Evolutionary conservation across 2,797 vertebrate species (phyloP).

Genomic region (Eleutherodactylus coqui): DNA sequence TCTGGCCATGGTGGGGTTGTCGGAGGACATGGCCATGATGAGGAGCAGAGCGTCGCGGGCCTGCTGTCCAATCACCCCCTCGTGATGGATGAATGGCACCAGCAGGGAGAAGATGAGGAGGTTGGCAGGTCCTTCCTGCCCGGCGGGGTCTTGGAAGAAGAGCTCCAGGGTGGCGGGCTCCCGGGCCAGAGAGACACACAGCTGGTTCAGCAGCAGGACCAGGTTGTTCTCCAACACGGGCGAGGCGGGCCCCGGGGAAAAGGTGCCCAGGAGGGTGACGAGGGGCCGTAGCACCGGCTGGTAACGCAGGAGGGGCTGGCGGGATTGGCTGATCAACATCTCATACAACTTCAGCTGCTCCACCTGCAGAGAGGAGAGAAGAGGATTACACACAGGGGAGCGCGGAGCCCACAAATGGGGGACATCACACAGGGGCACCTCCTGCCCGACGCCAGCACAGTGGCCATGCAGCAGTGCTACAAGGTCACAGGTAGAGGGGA

Average conservation of each 20-base stretch:
- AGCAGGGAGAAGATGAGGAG: conserved; percentile 95
- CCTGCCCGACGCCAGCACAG: no score
- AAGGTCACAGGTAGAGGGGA: no score
- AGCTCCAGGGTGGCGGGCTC: conserved; percentile 90
- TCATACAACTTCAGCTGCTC: conserved; percentile 95
- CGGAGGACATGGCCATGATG: conserved; percentile 92
- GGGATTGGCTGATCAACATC: conserved; percentile 93
- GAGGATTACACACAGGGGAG: not conserved
- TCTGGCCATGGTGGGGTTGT: conserved; percentile 82
- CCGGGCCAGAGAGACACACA: conserved; percentile 89
- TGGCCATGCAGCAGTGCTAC: no score
- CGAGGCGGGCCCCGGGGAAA: conserved; percentile 83
- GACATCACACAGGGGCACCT: not conserved
- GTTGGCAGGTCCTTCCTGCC: conserved; percentile 82
- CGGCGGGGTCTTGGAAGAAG: conserved; percentile 83
- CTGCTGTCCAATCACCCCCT: conserved; percentile 91
- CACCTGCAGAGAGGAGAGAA: conserved; percentile 63
- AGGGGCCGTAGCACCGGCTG: conserved; percentile 85
- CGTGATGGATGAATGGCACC: conserved; percentile 94
- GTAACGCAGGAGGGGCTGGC: conserved; percentile 89
- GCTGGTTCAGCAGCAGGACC: conserved; percentile 94
- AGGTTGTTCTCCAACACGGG: conserved; percentile 85
- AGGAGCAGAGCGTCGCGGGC: conserved; percentile 92
- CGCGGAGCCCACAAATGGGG: not conserved
- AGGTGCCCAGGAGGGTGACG: conserved; percentile 85